Percentiles rank a stretch among this genome's conserved stretches.
phyloP scores from a whole-genome alignment of 2,113 vertebrate species.

The Alligator mississippiensis region DNA sequence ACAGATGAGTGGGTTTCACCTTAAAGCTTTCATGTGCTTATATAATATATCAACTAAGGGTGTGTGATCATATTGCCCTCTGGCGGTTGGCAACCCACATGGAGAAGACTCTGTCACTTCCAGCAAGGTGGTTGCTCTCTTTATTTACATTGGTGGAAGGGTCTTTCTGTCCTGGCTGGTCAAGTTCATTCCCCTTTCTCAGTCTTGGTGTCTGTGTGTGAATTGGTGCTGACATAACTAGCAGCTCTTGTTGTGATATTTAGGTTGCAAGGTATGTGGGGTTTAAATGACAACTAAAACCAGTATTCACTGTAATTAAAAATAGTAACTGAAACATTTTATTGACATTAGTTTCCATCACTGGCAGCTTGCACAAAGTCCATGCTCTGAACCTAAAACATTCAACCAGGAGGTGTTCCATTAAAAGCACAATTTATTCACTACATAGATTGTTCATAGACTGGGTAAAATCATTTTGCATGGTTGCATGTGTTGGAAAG shows the following conservation, averaged over 20 bases:
- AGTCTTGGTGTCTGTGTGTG: constrained; percentile 5
- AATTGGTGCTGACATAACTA: not conserved
- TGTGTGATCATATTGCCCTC: not conserved
- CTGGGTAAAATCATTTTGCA: not conserved
- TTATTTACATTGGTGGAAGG: not conserved
- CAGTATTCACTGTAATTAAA: not conserved
- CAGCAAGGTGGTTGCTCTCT: not conserved
- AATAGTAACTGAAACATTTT: not conserved
- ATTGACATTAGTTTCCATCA: constrained; percentile 36
- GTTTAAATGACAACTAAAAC: constrained; percentile 67
- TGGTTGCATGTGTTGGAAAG: not conserved
- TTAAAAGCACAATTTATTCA: constrained; percentile 43
- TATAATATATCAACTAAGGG: not conserved
- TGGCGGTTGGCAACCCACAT: not conserved
- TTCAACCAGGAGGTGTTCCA: not conserved
- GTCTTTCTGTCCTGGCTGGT: not conserved
- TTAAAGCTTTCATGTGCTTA: not conserved
- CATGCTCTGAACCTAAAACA: not conserved
- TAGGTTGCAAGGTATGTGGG: constrained; percentile 65
- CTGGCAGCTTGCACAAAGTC: constrained; percentile 15
- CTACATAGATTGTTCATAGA: not conserved
- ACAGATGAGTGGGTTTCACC: not conserved
- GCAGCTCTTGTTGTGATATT: constrained; percentile 42
- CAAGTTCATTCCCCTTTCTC: constrained; percentile 3
- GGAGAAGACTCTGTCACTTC: not conserved